Evolutionary conservation across 2,113 vertebrate genomes (phyloP), one percentile per base, ranked within the genome.

Genomic region (Spizaetus ornatus): DNA sequence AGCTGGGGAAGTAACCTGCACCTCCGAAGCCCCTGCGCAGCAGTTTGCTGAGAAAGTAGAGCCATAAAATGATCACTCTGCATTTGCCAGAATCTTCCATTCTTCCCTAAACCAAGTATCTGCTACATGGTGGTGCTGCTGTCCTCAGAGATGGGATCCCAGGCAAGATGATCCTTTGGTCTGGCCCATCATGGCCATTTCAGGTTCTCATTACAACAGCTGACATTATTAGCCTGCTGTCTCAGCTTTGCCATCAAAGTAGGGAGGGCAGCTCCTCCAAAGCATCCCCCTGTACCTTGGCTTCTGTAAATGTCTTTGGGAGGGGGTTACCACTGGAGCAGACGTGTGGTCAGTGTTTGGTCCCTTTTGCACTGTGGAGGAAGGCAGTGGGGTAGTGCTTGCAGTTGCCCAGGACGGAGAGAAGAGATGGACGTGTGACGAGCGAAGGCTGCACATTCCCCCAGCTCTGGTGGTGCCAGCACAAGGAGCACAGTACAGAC

Each of bases 281-380:
- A 77, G 53, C 20, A 34, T 19, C 25, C 19, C 16, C 14, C 9
- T 9, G 19, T 4, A 2, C 18, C 19, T 9, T 59, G 26, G 29
- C 17, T 48, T 13, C 52, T 53, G 10, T n/a, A n/a, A 26, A 26
- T 2, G 3, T 13, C 66, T 69, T 62, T 36, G 42, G 52, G 29
- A 59, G 16, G 13, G 13, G 16, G 6, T 53, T 55, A 9, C 11
- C 22, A 47, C 17, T 20, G 16, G 43, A 67, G 34, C 14, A 82
- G 66, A 9, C 0, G 0, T 0, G 0, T 38, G 20, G 32, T 32
- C 22, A 65, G 14, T 1, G 0, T 50, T 69, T 62, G 13, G 22
- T 50, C 61, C 26, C 40, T 38, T 76, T 72, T 45, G 26, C 29
- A 27, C 31, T 40, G 10, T 32, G 45, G 36, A 61, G 45, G 27